Base-by-base conservation (phyloP, 2,113 vertebrate genomes). In the Monopterus albus region DNA sequence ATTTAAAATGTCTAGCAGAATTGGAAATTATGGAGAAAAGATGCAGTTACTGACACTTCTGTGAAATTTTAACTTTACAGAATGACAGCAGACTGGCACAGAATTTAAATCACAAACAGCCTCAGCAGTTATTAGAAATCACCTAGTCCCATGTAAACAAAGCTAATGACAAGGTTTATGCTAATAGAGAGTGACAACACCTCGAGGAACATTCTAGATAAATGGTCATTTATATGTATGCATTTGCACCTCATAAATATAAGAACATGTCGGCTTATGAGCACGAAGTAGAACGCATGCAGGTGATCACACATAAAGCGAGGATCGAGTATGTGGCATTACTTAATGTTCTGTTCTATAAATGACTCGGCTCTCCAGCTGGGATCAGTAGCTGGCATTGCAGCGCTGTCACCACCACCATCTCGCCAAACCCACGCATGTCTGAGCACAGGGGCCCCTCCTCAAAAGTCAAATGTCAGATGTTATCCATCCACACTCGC, bases 391-490 rank as follows among this genome's bases (percentile, higher is more conserved):
- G 69, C 81, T 70, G 72, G 83, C 78, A 79, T 68, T 60, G 68
- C 55, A 53, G 80, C 8, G 75, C 79, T 80, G 82, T 77, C 85
- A 81, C 68, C 85, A 71, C 75, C 51, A 11, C 72, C 52, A 13
- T 69, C 62, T 66, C 80, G 65, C 69, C 75, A n/a, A n/a, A 11
- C 80, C 79, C 72, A 78, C 72, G 52, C 74, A 69, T 52, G 82
- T 87, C 82, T 87, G 84, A 82, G 64, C 67, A 72, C 15, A 71
- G 74, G 72, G 73, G 78, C 72, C 86, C 81, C 72, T 62, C 60
- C 79, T 84, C 88, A 89, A 90, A 91, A 91, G 92, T 93, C 88
- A 91, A 92, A 91, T 90, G 90, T 91, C 91, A 90, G 83, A 89
- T 83, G 84, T 82, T 80, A 87, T 92, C 81, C 58, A 83, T 89